Base-by-base conservation (phyloP, 2,888 invertebrate genomes). In the Fragum sueziense region DNA sequence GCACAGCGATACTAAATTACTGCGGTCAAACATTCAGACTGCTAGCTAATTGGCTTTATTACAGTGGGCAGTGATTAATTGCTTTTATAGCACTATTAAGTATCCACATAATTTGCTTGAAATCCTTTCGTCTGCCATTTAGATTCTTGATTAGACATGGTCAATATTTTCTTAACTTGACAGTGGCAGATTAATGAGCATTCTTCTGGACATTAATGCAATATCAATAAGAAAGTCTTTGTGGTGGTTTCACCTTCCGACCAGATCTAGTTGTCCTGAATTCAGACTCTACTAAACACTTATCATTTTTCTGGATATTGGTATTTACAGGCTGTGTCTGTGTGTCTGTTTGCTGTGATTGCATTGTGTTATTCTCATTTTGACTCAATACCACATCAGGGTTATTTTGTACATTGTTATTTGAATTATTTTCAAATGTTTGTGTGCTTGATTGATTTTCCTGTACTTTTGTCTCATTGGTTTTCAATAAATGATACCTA, bases 181-280 rank as follows among this genome's bases (percentile, higher is more conserved):
- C 37, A 37, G 37, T 37, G 6, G 37, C 14, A 37, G 14, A 37
- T 37, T 37, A 9, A 37, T 37, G 37, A 37, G 37, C 37, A 37
- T 37, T 37, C 14, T 14, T 37, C 7, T 37, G 14, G 6, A 37
- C 6, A 6, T 14, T 37, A 14, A 37, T 37, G 14, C n/a, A 37
- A 6, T 37, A 37, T 37, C 37, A 37, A 6, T 9, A 27, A 59
- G 59, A 59, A 59, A 59, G 59, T 59, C 59, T 22, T 17, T 59
- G 27, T 27, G 59, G 59, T 29, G 59, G 59, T 59, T 59, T 59
- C 14, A 59, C 59, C 29, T 27, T 59, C 27, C 59, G 20, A 27
- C 59, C 59, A 27, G 59, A 59, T 59, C 59, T 22, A 22, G 59
- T 59, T 59, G 59, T 59, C 59, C 59, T 59, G 59, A 27, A 59